These are phyloP conservation scores for Epicampocera succincta DNA, from an alignment of 2,888 invertebrate genomes.

Conservation along the genomic window DNA sequence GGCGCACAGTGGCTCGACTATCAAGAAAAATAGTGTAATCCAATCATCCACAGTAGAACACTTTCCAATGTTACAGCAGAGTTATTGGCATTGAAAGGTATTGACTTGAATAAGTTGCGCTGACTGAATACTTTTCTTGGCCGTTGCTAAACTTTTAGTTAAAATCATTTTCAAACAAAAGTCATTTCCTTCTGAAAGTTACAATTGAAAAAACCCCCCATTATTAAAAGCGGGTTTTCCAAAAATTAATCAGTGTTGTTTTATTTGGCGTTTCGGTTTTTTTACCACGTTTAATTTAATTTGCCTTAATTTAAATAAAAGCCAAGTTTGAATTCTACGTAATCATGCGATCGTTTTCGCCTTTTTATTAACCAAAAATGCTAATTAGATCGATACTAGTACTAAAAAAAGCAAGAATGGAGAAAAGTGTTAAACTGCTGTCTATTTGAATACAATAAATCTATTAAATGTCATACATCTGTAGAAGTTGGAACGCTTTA, in stretches of 20 bases:
- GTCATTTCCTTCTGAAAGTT: slow-evolving; percentile 10
- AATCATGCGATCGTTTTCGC: slow-evolving; percentile 43
- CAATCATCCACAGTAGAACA: too few relatives aligned
- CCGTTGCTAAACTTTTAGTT: neutral
- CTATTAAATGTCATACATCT: neutral
- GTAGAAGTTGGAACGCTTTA: slow-evolving; percentile 4
- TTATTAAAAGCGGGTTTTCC: slow-evolving; percentile 66
- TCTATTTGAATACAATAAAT: neutral
- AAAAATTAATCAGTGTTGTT: slow-evolving; percentile 33
- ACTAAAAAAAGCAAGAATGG: slow-evolving; percentile 4
- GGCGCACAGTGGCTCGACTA: neutral
- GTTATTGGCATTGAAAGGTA: neutral
- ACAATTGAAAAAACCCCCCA: slow-evolving; percentile 62
- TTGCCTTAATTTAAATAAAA: slow-evolving; percentile 36
- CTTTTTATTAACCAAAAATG: slow-evolving; percentile 2
- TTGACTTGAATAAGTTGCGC: neutral
- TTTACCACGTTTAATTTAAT: slow-evolving; percentile 19
- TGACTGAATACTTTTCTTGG: neutral
- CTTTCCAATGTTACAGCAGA: too few relatives aligned
- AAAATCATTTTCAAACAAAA: slow-evolving; percentile 18
- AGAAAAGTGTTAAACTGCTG: slow-evolving; percentile 1
- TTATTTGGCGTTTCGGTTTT: neutral
- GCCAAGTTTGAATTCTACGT: slow-evolving; percentile 14
- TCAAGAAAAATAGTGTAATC: neutral
- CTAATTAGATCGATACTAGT: neutral